Conservation (phyloP, 2,797 vertebrate species). For the Sphenodon punctatus region DNA sequence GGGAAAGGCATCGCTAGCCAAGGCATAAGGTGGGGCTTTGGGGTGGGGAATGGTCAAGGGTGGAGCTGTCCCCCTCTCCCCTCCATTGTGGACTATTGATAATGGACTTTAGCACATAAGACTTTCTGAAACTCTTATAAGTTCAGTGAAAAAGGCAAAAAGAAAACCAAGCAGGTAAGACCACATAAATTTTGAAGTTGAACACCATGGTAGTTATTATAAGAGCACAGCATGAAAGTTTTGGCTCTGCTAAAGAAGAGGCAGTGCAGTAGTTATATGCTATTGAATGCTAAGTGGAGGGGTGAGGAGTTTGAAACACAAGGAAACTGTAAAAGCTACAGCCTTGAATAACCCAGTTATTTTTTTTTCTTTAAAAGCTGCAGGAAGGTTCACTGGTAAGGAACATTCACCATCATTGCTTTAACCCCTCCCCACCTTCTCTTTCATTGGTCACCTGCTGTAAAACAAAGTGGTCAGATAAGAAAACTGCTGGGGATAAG, state of each 20-base stretch:
- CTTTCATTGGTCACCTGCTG: not conserved
- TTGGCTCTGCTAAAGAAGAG: not conserved
- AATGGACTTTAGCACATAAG: not conserved
- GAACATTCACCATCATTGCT: not conserved
- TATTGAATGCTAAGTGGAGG: not conserved
- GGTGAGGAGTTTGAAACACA: not conserved
- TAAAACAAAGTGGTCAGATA: not conserved
- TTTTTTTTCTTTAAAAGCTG: not conserved
- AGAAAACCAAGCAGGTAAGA: not conserved
- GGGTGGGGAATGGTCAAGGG: too few relatives aligned
- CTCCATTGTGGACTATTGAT: not conserved
- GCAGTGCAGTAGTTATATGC: too few relatives aligned
- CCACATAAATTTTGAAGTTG: not conserved
- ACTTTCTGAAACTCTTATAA: not conserved
- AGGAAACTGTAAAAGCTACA: not conserved
- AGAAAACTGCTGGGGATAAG: not conserved
- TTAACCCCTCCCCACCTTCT: not conserved
- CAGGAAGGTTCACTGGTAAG: not conserved
- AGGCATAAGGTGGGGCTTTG: too few relatives aligned
- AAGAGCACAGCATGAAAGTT: rapidly evolving
- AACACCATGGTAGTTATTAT: not conserved
- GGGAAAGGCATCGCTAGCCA: too few relatives aligned
- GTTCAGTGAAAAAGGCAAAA: not conserved
- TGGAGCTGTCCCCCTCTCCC: too few relatives aligned
- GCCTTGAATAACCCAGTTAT: not conserved